Evolutionary conservation across 1,140 invertebrate genomes (phyloP), one percentile per base, ranked within the genome.

Genomic region (Micrasema minimum): DNA sequence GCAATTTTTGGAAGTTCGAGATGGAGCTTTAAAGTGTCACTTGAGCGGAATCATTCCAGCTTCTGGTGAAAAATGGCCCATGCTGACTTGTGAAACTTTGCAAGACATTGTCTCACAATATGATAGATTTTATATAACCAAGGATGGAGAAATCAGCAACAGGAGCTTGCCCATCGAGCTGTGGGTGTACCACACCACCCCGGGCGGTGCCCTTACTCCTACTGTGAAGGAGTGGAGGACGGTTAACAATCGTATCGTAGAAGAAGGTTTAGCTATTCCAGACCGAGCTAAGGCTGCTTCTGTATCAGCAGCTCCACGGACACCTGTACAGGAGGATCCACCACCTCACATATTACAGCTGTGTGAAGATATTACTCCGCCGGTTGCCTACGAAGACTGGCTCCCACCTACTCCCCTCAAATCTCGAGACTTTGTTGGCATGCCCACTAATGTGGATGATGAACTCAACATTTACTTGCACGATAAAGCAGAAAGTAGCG

Each of bases 361-460:
- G 10, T 41, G 57, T 12, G 57, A 62, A 14, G 38, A 68, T 9
- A 18, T 23, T 14, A 18, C 18, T 9, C 51, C 64, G 75, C 77
- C 4, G 76, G 78, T 61, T 77, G 78, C 31, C 10, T 14, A 38
- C 10, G 51, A 71, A 14, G 80, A 83, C 59, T 83, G 81, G 82
- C 65, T 81, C 14, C 79, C 80, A 5, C 75, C 82, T 9, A 78
- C 80, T 65, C 77, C 78, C 2, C 66, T 85, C 14, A 68, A 72
- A 0, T 77, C 74, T 46, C 77, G 72, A 16, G 73, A 85, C 45
- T 90, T 91, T 68, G 77, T 79, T 0, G 87, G 78, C 0, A 51
- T 77, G 7, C 76, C 81, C 14, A 89, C 89, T 3, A 86, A 89
- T 69, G 83, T 92, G 0, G 88, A 88, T 75, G 77, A 86, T 26